Base-by-base conservation (phyloP, 2,797 vertebrate genomes). In the Poliocrania exsul region DNA sequence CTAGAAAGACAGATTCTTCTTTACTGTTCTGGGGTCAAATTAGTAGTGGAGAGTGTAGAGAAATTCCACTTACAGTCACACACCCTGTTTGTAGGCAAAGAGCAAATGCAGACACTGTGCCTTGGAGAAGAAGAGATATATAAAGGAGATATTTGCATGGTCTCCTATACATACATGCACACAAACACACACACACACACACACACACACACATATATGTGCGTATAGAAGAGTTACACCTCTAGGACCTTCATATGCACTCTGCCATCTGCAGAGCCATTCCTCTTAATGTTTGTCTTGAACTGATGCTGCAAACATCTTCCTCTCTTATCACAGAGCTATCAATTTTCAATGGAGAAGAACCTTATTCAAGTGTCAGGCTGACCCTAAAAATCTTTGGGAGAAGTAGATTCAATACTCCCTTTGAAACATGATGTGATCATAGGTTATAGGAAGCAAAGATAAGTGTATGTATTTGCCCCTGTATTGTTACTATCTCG, bases 161-260 rank as follows among this genome's bases (percentile, higher is more conserved):
- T 69, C 6, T 61, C 24, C 37, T 50, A 61, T 44, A 58, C 7
- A 18, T 9, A 44, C 17, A 62, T 0, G 1, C 9, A 77, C 21
- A 26, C 11, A 31, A 15, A 24, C 10, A 29, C 5, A 18, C 5
- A 11, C 13, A 31, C 11, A 46, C 13, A 54, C 0, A 1, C 13
- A 21, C 6, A 12, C 13, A 28, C 11, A 37, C 7, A 47, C 11
- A 50, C 1, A 26, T 29, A 44, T 13, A 19, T 33, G 72, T 4
- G 10, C 11, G 18, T 24, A 33, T 4, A 67, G 18, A 13, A 86
- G 29, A 72, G 10, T 83, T 70, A 62, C 11, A 78, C 4, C 37
- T 54, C 65, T 58, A 51, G 47, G 19, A 80, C 28, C 17, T 67
- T 74, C 25, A 46, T 21, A 64, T 5, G 7, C 40, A 62, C 19